A percentile compares a stretch with the other conserved stretches of the same genome.
These are phyloP conservation scores for Sarcophaga variegata DNA, from an alignment of 2,888 invertebrate species.

Conservation along the genomic window DNA sequence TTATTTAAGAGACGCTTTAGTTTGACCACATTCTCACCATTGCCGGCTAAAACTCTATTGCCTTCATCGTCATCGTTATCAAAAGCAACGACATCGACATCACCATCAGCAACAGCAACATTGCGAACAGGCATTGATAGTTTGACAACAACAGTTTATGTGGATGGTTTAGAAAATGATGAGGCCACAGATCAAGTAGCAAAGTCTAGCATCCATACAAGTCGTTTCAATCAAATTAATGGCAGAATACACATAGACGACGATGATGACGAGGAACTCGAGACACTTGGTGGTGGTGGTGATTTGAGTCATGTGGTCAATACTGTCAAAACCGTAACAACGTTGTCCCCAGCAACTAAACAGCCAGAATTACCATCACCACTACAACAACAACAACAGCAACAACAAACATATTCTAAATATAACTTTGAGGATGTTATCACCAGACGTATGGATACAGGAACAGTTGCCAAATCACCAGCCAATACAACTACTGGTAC, in stretches of 20 bases:
- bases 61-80: constrained; percentile 26
- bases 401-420: constrained; percentile 49
- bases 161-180: constrained; percentile 73
- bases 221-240: constrained; percentile 79
- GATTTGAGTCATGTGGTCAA: constrained; percentile 67
- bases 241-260: constrained; percentile 67
- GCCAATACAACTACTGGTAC: constrained; percentile 37
- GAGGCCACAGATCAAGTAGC: constrained; percentile 79
- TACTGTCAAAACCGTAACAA: constrained; percentile 73
- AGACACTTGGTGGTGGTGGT: constrained; percentile 1
- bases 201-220: constrained; percentile 80
- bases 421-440: constrained; percentile 72
- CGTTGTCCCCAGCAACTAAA: constrained; percentile 68
- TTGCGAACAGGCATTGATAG: constrained; percentile 62
- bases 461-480: constrained; percentile 27
- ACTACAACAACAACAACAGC: constrained; percentile 69
- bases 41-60: constrained; percentile 40
- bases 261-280: constrained; percentile 63
- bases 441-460: constrained; percentile 71
- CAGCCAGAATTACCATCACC: constrained; percentile 44
- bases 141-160: constrained; percentile 72
- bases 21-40: constrained; percentile 74
- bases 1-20: constrained; percentile 82
- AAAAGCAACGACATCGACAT: constrained; percentile 10
- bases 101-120: constrained; percentile 45